A percentile compares a stretch with the other conserved stretches of the same genome.
Evolutionary conservation across 1,140 invertebrate genomes (phyloP).

Genomic region (Orius laevigatus): DNA sequence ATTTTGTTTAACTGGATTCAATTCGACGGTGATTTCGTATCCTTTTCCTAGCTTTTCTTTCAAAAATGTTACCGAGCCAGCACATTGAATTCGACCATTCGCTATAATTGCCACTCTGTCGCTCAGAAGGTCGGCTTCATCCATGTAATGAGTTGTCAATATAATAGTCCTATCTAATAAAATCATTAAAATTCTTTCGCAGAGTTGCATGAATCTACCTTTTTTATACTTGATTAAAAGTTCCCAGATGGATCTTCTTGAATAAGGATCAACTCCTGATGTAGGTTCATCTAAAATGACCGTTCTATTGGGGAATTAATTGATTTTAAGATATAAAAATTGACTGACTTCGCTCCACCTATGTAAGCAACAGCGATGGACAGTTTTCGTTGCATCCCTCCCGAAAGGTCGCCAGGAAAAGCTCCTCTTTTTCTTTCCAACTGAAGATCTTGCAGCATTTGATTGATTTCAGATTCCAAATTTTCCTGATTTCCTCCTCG

Average conservation of each 20-base stretch:
- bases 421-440: conserved; percentile 36
- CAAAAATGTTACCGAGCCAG: conserved; percentile 44
- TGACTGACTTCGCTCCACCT: conserved; percentile 35
- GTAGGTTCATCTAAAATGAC: conserved; percentile 60
- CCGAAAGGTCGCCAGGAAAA: conserved; percentile 38
- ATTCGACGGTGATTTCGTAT: conserved; percentile 18
- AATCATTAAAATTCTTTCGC: neutral
- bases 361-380: conserved; percentile 64
- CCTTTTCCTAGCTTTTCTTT: conserved; percentile 29
- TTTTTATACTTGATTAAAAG: conserved; percentile 28
- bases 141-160: conserved; percentile 45
- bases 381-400: conserved; percentile 72
- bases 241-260: conserved; percentile 43
- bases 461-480: conserved; percentile 29
- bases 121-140: conserved; percentile 40
- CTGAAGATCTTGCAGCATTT: conserved; percentile 32
- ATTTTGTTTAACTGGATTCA: conserved; percentile 3
- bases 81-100: conserved; percentile 40
- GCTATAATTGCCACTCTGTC: conserved; percentile 52
- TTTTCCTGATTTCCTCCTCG: conserved; percentile 17
- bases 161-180: conserved; percentile 39
- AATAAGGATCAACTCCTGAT: conserved; percentile 39
- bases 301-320: conserved; percentile 15
- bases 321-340: neutral
- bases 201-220: conserved; percentile 21